Conservation (phyloP, 2,113 vertebrate species). For the Pavo muticus region DNA sequence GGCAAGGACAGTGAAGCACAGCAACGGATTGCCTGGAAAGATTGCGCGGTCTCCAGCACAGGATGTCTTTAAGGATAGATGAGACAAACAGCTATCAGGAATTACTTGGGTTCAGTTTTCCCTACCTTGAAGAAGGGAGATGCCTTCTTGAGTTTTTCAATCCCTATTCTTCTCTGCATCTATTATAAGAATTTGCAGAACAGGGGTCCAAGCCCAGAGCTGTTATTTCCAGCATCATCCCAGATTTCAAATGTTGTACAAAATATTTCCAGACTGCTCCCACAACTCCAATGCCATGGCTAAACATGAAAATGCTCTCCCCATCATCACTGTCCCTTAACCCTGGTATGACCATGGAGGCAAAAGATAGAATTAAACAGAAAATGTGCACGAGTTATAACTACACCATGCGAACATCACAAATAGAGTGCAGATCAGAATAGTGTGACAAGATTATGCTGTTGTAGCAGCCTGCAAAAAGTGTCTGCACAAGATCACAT, state of each 20-base stretch:
- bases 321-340: background rate
- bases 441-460: background rate
- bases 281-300: too few relatives aligned
- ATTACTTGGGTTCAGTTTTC: background rate
- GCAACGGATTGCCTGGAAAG: constrained; percentile 51
- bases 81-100: background rate
- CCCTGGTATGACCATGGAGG: background rate
- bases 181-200: background rate
- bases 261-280: background rate
- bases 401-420: background rate
- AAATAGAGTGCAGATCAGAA: background rate
- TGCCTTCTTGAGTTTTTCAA: background rate
- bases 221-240: background rate
- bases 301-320: background rate
- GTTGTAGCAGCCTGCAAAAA: background rate
- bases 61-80: background rate
- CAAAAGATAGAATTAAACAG: background rate
- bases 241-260: background rate
- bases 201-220: background rate
- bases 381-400: background rate
- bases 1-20: constrained; percentile 17
- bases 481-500: background rate
- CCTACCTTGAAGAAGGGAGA: background rate
- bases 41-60: constrained; percentile 11
- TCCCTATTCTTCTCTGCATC: background rate